Percentiles rank a stretch among this genome's conserved stretches.
Conservation (phyloP, 2,797 vertebrate species). For the Hydrocynus forskahlii region DNA sequence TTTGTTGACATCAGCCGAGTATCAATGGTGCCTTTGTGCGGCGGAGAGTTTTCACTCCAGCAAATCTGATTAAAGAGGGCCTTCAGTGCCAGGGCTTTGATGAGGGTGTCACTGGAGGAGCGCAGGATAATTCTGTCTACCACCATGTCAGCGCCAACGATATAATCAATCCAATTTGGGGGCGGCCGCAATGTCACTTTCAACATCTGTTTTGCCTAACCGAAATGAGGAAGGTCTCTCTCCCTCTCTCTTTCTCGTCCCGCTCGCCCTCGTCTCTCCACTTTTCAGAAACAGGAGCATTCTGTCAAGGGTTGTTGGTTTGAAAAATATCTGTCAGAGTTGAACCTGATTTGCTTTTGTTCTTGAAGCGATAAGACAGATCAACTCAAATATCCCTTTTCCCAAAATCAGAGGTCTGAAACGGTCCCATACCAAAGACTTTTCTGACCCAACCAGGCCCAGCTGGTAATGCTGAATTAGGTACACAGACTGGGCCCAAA, state of each 20-base stretch:
- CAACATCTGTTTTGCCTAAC: conserved; percentile 63
- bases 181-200: conserved; percentile 56
- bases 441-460: no score
- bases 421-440: no score
- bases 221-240: conserved; percentile 40
- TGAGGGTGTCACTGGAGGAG: conserved; percentile 53
- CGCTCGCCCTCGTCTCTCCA: background rate
- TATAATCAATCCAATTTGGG: conserved; percentile 60
- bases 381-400: background rate
- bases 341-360: conserved; percentile 41
- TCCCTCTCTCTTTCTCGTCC: background rate
- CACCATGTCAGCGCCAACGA: conserved; percentile 55
- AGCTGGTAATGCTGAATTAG: no score
- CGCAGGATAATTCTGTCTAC: conserved; percentile 59
- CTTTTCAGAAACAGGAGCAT: conserved; percentile 16
- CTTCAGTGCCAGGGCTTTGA: conserved; percentile 62
- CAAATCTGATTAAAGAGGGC: conserved; percentile 64
- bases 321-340: background rate
- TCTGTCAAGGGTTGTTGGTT: background rate
- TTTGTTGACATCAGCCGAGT: conserved; percentile 62
- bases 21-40: conserved; percentile 62
- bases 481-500: no score
- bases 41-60: conserved; percentile 61
- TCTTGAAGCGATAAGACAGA: background rate
- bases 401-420: background rate